Conservation (phyloP, 2,888 invertebrate species). For the Acronicta leporina region DNA sequence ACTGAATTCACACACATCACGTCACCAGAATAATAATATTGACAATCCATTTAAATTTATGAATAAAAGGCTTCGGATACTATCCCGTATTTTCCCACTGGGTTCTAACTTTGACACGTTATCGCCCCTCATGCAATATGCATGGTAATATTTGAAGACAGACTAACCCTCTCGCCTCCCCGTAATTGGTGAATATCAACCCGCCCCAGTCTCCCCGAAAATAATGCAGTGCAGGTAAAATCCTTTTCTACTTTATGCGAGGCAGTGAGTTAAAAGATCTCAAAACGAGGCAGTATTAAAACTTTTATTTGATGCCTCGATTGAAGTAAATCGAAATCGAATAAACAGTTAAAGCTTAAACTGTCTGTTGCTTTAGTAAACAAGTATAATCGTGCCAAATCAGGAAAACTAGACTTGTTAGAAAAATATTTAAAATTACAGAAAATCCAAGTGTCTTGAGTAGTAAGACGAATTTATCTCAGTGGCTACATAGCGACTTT, state of each 20-base stretch:
- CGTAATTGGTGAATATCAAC: conserved; percentile 76
- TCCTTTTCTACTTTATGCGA: conserved; percentile 16
- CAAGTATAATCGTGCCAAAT: too few species aligned
- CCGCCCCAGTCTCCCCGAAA: conserved; percentile 29
- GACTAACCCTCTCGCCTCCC: conserved; percentile 61
- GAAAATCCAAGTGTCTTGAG: too few species aligned
- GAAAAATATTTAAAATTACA: too few species aligned
- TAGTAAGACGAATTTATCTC: too few species aligned
- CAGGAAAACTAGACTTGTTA: too few species aligned
- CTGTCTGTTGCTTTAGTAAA: too few species aligned
- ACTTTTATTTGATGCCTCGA: conserved; percentile 7
- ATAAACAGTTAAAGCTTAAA: too few species aligned
- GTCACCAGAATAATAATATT: conserved; percentile 17
- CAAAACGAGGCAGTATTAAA: not conserved
- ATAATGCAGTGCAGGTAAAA: conserved; percentile 12
- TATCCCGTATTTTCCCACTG: conserved; percentile 38
- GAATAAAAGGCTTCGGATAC: conserved; percentile 16
- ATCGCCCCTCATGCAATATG: conserved; percentile 84
- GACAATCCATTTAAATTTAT: conserved; percentile 29
- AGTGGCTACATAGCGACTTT: not conserved
- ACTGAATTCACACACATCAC: too few species aligned
- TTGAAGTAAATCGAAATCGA: not conserved
- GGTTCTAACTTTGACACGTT: conserved; percentile 76
- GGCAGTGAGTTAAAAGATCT: conserved; percentile 7
- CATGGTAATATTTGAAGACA: conserved; percentile 77